These are phyloP conservation scores for Daboia siamensis DNA, from an alignment of 2,113 vertebrate species.

Conservation along the genomic window DNA sequence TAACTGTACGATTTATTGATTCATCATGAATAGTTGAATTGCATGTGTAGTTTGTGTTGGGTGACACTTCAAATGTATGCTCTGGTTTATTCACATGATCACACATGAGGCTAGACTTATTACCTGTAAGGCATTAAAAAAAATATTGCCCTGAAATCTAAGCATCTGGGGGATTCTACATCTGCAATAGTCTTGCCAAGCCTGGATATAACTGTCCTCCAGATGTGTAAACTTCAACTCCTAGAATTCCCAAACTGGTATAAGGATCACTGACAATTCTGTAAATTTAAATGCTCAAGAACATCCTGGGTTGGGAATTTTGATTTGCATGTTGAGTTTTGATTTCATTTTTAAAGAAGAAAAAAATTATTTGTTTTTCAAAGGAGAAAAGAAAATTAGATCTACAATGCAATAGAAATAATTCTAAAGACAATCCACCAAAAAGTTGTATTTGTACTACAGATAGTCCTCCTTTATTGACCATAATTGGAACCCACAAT, in stretches of 20 bases:
- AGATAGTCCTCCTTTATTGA: not conserved
- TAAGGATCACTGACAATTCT: not conserved
- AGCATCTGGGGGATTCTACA: not conserved
- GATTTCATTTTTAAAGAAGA: not conserved
- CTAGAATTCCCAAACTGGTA: not conserved
- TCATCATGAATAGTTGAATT: accelerated
- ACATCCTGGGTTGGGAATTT: not conserved
- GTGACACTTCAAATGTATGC: accelerated
- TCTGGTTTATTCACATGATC: accelerated
- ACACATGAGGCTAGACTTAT: accelerated
- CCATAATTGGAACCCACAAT: not conserved
- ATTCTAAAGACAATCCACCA: not conserved
- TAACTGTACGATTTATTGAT: accelerated
- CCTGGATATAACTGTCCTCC: not conserved
- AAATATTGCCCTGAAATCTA: not conserved
- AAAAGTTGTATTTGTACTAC: not conserved
- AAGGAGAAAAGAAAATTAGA: not conserved
- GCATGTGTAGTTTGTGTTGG: not conserved
- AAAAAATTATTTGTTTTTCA: not conserved
- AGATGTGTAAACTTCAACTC: not conserved
- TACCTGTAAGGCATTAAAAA: not conserved
- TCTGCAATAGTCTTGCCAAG: not conserved
- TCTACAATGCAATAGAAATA: not conserved
- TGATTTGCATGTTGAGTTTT: not conserved
- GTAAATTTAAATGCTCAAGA: not conserved